Base-by-base conservation (phyloP, 92 coral and sea anemone genomes). In the Zoanthus solanderi region DNA sequence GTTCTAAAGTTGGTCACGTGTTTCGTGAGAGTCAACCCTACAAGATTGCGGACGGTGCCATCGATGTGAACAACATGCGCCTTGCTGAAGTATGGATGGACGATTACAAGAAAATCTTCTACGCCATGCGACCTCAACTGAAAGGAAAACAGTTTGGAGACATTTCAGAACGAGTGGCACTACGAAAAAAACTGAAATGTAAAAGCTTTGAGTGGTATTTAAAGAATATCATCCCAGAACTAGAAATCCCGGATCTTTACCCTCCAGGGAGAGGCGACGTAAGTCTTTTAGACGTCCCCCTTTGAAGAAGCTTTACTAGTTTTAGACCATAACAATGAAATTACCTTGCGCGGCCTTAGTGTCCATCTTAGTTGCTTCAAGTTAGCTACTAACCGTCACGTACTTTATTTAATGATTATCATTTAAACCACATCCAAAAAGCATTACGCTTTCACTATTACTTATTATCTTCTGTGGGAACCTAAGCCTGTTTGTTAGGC, bases 1-100 rank as follows among this genome's bases (percentile, higher is more conserved):
- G 99, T 77, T 97, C 99, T 50, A 97, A 97, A 92, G 99, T 97
- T 12, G 99, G 99, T 63, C 99, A 97, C 87, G 99, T 97, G 83
- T 97, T 97, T 81, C 96, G 99, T 45, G 99, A 97, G 90, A 95
- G 95, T 74, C 98, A 95, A 87, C 99, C 99, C 10, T 97, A 97
- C 93, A 93, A 87, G 90, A 95, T 94, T 10, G 98, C 92, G 16
- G 94, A 90, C 53, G 99, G 99, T 6, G 96, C 99, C 2, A 91
- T 96, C 69, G 98, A 97, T 57, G 91, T 66, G 54, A 97, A 97
- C 87, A 97, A 93, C 89, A 95, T 93, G 96, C 92, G 99, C 53
- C 89, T 97, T 16, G 98, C 96, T 4, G 98, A 97, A 72, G 98
- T 97, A 6, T 97, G 99, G 99, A 92, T 97, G 94, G 99, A 97